These are phyloP conservation scores for Bryconaethiops microstoma DNA, from an alignment of 2,797 vertebrate genomes.

Conservation along the genomic window DNA sequence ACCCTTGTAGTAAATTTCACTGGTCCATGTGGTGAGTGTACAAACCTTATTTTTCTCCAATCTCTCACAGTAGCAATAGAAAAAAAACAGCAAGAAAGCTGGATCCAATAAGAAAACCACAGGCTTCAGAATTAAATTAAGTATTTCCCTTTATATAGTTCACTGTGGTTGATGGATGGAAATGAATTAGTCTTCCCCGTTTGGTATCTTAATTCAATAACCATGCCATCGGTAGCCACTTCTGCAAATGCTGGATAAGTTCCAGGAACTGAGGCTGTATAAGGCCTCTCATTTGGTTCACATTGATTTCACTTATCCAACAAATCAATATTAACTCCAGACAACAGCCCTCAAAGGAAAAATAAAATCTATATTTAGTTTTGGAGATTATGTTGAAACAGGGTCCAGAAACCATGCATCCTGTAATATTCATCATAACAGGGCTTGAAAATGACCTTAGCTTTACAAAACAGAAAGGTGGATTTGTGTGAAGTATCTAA, in stretches of 20 bases:
- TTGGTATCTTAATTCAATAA: slow-evolving; percentile 54
- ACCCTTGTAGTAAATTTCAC: neutral
- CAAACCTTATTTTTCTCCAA: neutral
- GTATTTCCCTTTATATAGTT: slow-evolving; percentile 37
- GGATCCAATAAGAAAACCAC: neutral
- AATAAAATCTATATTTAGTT: slow-evolving; percentile 9
- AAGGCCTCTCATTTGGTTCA: slow-evolving; percentile 62
- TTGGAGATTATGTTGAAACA: neutral
- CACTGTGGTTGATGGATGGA: neutral
- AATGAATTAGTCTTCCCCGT: slow-evolving; percentile 41
- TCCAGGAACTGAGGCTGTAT: slow-evolving; percentile 66
- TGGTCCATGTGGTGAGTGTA: neutral
- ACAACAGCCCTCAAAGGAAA: slow-evolving; percentile 30
- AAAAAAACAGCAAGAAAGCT: slow-evolving; percentile 31
- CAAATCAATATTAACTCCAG: slow-evolving; percentile 53
- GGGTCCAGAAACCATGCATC: neutral
- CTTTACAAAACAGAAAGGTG: neutral
- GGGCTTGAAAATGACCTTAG: neutral
- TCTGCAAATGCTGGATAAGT: slow-evolving; percentile 70
- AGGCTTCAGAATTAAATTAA: slow-evolving; percentile 18
- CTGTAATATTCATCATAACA: neutral
- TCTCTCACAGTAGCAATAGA: neutral
- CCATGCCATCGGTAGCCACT: slow-evolving; percentile 54
- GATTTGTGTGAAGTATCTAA: neutral
- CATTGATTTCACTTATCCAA: slow-evolving; percentile 63